Evolutionary conservation across 2,888 invertebrate genomes (phyloP).

Genomic region (Micoletzkya japonica): DNA sequence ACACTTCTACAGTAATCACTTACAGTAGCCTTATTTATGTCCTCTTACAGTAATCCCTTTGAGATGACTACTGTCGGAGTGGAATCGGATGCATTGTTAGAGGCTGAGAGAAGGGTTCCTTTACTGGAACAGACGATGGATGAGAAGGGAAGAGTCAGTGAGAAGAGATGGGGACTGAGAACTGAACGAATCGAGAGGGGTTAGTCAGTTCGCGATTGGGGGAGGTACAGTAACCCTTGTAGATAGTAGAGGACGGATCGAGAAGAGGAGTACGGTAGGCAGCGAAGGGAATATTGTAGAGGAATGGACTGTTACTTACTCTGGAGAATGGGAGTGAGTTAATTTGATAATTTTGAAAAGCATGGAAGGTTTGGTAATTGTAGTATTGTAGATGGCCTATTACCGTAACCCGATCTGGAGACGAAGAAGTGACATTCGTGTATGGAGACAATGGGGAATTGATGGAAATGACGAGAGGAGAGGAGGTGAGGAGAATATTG

Average conservation of each 20-base stretch:
- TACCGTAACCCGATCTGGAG: too few species aligned
- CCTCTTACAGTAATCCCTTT: background rate
- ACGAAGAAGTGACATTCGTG: too few species aligned
- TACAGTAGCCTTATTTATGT: background rate
- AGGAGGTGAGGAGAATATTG: background rate
- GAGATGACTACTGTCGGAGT: constrained; percentile 20
- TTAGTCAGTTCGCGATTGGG: background rate
- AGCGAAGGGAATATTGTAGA: background rate
- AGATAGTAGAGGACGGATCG: background rate
- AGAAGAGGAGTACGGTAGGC: background rate
- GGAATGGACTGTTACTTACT: background rate
- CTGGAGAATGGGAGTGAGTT: too few species aligned
- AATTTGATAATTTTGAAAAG: background rate
- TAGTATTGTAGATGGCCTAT: too few species aligned
- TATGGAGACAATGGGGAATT: constrained; percentile 5
- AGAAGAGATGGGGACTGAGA: constrained; percentile 16
- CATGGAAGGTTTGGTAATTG: background rate
- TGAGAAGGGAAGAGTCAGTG: constrained; percentile 2
- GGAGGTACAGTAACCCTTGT: background rate
- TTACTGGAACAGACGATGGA: constrained; percentile 2
- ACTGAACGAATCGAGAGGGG: constrained; percentile 14
- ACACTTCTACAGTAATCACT: background rate
- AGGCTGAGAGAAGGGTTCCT: constrained; percentile 14
- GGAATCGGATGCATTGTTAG: constrained; percentile 17
- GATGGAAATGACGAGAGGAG: constrained; percentile 6